phyloP scores from a whole-genome alignment of 2,797 vertebrate genomes.

The Melanogrammus aeglefinus region DNA sequence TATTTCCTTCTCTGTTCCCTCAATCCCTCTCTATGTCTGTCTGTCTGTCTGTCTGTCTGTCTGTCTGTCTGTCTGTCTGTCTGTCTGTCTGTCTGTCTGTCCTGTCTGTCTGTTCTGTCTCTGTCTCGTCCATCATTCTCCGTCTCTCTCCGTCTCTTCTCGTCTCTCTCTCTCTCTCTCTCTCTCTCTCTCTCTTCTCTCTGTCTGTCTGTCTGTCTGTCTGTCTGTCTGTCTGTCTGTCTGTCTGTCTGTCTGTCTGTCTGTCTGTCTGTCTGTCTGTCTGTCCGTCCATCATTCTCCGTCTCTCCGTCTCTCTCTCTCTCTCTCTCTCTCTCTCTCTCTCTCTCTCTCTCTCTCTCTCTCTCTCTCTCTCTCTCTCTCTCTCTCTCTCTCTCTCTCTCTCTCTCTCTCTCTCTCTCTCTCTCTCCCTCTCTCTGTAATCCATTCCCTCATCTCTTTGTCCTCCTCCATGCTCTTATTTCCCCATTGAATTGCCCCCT shows the following conservation, averaged over 20 bases:
- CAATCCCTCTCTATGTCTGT: background rate
- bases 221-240: constrained; percentile 2
- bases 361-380: constrained; percentile 11
- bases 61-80: background rate
- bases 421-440: background rate
- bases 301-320: constrained; percentile 5
- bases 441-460: background rate
- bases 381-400: constrained; percentile 8
- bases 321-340: constrained; percentile 1
- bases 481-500: constrained; percentile 7
- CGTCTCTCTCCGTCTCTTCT: constrained; percentile 7
- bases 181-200: background rate
- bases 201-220: constrained; percentile 6
- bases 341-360: background rate
- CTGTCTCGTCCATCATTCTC: constrained; percentile 8
- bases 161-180: constrained; percentile 9
- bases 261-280: constrained; percentile 14
- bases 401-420: constrained; percentile 14
- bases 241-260: constrained; percentile 8
- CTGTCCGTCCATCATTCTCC: constrained; percentile 1
- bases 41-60: background rate
- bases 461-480: background rate
- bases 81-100: background rate
- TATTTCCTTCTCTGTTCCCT: background rate
- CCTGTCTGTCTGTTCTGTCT: background rate